A percentile compares a stretch with the other conserved stretches of the same genome.
Evolutionary conservation across 2,113 vertebrate genomes (phyloP).

Genomic region (Lophura nycthemera): DNA sequence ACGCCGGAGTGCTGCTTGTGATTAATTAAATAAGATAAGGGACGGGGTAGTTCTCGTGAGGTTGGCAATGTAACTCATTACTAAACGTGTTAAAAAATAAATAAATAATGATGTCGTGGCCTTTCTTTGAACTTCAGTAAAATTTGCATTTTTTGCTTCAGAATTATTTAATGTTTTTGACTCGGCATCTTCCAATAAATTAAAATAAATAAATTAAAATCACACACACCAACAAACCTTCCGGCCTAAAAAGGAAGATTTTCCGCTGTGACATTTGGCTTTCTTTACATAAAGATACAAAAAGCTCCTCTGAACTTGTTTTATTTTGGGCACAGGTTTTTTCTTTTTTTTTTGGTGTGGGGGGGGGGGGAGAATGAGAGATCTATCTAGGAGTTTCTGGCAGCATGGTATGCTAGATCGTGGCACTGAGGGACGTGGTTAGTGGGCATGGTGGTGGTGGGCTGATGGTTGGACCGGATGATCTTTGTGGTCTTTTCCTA

Average conservation of each 20-base stretch:
- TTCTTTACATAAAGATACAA: neutral
- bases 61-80: too few species aligned
- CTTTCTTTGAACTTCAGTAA: neutral
- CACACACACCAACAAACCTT: neutral
- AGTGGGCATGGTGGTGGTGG: too few species aligned
- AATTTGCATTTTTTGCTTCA: neutral
- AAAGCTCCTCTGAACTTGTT: neutral
- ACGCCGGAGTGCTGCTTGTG: neutral
- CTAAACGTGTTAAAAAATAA: neutral
- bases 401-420: neutral
- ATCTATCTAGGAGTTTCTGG: neutral
- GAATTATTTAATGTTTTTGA: neutral
- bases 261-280: neutral
- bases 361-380: accelerated
- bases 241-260: neutral
- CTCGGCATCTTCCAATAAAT: neutral
- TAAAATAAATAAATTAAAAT: too few species aligned
- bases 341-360: too few species aligned
- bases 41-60: neutral
- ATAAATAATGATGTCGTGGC: neutral
- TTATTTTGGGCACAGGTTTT: neutral
- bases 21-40: neutral
- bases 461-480: too few species aligned
- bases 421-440: too few species aligned
- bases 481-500: too few species aligned